These are phyloP conservation scores for Mesorhabditis spiculigera DNA, from an alignment of 2,888 invertebrate genomes.

Conservation along the genomic window DNA sequence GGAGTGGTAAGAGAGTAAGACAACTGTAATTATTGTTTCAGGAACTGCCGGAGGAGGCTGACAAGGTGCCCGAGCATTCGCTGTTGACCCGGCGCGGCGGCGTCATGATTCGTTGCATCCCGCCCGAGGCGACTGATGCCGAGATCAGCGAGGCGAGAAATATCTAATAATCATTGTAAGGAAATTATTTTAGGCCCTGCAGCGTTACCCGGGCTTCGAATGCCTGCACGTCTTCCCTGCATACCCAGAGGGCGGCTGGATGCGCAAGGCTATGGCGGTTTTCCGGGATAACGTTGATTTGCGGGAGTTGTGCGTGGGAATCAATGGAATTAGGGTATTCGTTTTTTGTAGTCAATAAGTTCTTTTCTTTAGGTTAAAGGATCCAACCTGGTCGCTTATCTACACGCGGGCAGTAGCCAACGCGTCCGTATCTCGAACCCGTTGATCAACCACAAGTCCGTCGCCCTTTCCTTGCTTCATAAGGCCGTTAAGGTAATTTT, in stretches of 20 bases:
- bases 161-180: slow-evolving; percentile 62
- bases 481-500: neutral
- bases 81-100: slow-evolving; percentile 10
- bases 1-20: slow-evolving; percentile 9
- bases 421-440: neutral
- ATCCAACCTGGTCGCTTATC: neutral
- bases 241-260: slow-evolving; percentile 66
- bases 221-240: slow-evolving; percentile 92
- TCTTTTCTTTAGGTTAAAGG: neutral
- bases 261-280: neutral
- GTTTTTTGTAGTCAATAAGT: neutral
- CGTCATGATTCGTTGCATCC: slow-evolving; percentile 89
- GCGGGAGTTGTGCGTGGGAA: slow-evolving; percentile 97
- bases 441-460: neutral
- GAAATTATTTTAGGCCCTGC: slow-evolving; percentile 75
- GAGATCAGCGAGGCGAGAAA: slow-evolving; percentile 78
- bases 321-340: slow-evolving; percentile 78
- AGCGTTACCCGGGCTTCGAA: slow-evolving; percentile 82
- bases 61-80: slow-evolving; percentile 8
- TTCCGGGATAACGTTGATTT: slow-evolving; percentile 86
- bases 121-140: slow-evolving; percentile 89
- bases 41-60: slow-evolving; percentile 7
- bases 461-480: neutral
- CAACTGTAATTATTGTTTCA: neutral
- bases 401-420: neutral